These are phyloP conservation scores for Amazona guildingii DNA, from an alignment of 2,113 vertebrate genomes.

Conservation along the genomic window DNA sequence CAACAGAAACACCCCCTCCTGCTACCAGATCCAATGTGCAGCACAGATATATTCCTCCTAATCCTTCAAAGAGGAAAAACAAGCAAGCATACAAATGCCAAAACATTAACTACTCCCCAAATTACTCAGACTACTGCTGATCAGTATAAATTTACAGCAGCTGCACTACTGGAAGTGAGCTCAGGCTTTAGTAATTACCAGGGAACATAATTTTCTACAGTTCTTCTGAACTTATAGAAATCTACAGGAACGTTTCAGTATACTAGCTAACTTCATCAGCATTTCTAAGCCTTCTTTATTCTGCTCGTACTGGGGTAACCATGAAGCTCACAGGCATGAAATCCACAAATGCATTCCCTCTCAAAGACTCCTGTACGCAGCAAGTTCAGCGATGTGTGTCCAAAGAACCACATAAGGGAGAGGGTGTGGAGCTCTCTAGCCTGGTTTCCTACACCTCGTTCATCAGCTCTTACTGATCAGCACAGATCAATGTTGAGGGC, in stretches of 20 bases:
- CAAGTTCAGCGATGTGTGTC: not conserved
- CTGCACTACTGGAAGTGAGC: constrained; percentile 55
- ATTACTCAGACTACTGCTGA: constrained; percentile 50
- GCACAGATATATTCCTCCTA: not conserved
- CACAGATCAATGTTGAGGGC: not conserved
- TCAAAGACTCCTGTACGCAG: not conserved
- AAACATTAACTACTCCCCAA: constrained; percentile 14
- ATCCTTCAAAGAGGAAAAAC: constrained; percentile 28
- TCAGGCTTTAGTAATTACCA: constrained; percentile 32
- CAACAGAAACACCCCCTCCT: not conserved
- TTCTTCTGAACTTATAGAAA: not conserved
- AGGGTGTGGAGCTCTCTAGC: not conserved
- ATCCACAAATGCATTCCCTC: not conserved
- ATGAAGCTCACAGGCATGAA: constrained; percentile 8
- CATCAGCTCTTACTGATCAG: constrained; percentile 1
- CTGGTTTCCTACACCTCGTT: not conserved
- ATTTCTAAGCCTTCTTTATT: constrained; percentile 61
- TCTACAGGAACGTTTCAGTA: constrained; percentile 34
- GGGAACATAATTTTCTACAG: constrained; percentile 23
- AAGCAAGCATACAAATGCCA: constrained; percentile 23
- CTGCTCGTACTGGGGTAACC: not conserved
- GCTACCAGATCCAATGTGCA: not conserved
- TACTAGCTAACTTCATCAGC: constrained; percentile 16
- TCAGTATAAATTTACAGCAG: constrained; percentile 54
- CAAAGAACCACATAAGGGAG: not conserved